Evolutionary conservation across 2,797 vertebrate genomes (phyloP), one percentile per base, ranked within the genome.

Genomic region (Sebastes diploproa): DNA sequence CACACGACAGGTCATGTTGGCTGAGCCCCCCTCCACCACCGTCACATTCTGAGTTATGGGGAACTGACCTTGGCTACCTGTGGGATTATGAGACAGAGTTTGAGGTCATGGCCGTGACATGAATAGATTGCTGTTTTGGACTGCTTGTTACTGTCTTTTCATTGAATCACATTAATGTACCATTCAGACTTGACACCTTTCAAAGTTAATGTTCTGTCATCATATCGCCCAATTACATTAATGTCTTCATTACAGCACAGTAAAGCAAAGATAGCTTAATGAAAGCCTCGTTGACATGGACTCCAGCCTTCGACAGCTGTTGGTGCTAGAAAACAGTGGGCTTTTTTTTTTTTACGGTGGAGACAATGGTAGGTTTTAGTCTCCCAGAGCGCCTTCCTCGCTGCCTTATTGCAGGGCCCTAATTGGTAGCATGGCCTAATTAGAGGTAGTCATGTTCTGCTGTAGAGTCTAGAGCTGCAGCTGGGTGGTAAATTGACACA

Each of bases 1-100:
- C 95, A 99, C 98, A 82, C 98, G 96, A 93, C 98, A 99, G 96
- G 98, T 99, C 97, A 99, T 95, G 95, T 98, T 98, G 92, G 97
- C 97, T 70, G 96, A 96, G 94, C 95, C 96, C 62, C 98, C 98
- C 96, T 99, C 98, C 87, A 98, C 96, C 91, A 97, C 98, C 4
- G 98, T 99, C 94, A 98, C 96, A 89, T 99, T 99, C 95, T 98
- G 97, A 89, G 98, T 98, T 75, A 98, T 96, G 86, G 98, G 98
- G 94, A 98, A 97, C 94, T 99, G 98, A 90, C 97, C 96, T 88
- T 94, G 92, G 87, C 89, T 86, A 80, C 93, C 94, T 94, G 93
- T 83, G 69, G 86, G 76, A 90, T 86, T 61, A 89, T 25, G 67
- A 90, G 75, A 89, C 72, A 84, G 68, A 88, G 79, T 69, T 73